A percentile compares a stretch with the other conserved stretches of the same genome.
Evolutionary conservation across 2,797 vertebrate species (phyloP).

Genomic region (Bryconaethiops microstoma): DNA sequence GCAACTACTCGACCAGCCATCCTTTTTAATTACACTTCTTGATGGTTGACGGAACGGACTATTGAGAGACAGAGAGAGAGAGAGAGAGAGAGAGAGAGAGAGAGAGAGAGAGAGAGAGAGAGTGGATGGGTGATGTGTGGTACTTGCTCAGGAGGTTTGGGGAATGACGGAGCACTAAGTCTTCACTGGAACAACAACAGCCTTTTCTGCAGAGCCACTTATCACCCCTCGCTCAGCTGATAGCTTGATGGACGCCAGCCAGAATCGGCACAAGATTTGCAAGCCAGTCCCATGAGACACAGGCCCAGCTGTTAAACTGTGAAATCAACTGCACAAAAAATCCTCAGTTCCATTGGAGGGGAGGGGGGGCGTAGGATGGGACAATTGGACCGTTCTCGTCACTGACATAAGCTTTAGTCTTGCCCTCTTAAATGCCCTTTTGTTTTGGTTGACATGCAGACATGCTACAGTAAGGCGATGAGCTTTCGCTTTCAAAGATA

Average conservation of each 20-base stretch:
- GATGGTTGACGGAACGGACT: conserved; percentile 1
- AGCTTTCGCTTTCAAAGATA: conserved; percentile 47
- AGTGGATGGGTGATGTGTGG: conserved; percentile 24
- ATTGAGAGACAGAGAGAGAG: no score
- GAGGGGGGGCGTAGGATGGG: neutral
- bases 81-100: no score
- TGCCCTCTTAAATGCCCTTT: neutral
- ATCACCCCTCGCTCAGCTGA: conserved; percentile 48
- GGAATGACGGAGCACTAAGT: neutral
- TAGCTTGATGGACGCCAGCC: conserved; percentile 40
- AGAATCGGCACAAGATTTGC: conserved; percentile 38
- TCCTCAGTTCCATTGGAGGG: conserved; percentile 22
- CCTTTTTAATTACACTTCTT: conserved; percentile 30
- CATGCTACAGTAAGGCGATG: conserved; percentile 25
- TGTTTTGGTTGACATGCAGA: neutral
- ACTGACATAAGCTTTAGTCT: conserved; percentile 13
- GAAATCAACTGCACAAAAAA: conserved; percentile 36
- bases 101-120: neutral
- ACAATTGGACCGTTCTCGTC: conserved; percentile 15
- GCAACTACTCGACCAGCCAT: conserved; percentile 17
- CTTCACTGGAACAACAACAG: conserved; percentile 21
- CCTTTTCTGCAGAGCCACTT: conserved; percentile 41
- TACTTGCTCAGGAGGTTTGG: conserved; percentile 24
- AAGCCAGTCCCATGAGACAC: conserved; percentile 39
- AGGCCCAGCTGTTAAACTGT: conserved; percentile 43